Base-by-base conservation (phyloP, 2,888 invertebrate genomes). In the Trisateles emortualis region DNA sequence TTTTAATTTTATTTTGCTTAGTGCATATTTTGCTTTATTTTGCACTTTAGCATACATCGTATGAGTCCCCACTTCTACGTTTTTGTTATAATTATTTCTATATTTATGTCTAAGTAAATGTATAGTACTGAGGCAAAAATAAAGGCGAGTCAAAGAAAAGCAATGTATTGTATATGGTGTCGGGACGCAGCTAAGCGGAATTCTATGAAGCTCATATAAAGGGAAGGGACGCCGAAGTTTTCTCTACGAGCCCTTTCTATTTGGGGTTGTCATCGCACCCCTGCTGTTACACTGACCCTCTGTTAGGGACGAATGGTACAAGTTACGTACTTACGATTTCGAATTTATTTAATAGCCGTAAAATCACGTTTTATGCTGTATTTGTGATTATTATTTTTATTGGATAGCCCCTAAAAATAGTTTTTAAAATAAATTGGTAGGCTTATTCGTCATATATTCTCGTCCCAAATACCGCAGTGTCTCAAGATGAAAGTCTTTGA, bases 211-310 rank as follows among this genome's bases (percentile, higher is more conserved):
- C 83, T 82, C 78, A 76, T 82, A 82, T 82, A 81, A 81, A 79
- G 78, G n/a, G 73, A 72, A 73, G 74, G 78, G 81, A 74, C 72
- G 72, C 72, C 63, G 62, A 79, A 81, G 78, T 85, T 86, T 84
- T 80, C 81, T 79, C 75, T 56, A 75, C 78, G 84, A 79, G 84
- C 87, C 89, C 87, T 88, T 88, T 84, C 83, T 84, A 81, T 87
- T 87, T 88, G 81, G 90, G 90, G 90, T 86, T 87, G 89, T 88
- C 88, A 85, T 79, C 84, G 84, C 82, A 76, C 86, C 88, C 88
- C 86, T 69, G 82, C 80, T 79, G 86, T 82, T 84, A 84, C 78
- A 83, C 79, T 88, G 88, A 87, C 86, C 87, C 89, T 86, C 75
- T 76, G 74, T 14, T 54, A 40, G 0, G 22, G 61, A 69, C 68